phyloP scores from a whole-genome alignment of 2,797 vertebrate species.

The Miopithecus talapoin region DNA sequence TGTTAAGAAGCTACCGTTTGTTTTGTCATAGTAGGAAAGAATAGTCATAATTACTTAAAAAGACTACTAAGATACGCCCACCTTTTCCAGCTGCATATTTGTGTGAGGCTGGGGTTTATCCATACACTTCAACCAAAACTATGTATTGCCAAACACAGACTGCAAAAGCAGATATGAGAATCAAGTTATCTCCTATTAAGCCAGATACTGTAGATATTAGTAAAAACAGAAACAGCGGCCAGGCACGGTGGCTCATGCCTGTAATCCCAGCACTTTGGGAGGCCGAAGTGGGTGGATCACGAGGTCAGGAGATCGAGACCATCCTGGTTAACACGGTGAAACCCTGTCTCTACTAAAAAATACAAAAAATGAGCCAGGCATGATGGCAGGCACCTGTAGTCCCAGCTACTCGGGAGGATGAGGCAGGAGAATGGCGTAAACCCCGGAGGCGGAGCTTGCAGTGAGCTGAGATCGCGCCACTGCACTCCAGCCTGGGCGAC shows the following conservation, averaged over 20 bases:
- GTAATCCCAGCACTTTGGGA: no score
- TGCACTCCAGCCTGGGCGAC: no score
- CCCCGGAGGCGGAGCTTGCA: fast-evolving
- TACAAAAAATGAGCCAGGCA: no score
- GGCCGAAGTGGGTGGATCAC: no score
- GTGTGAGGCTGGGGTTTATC: background rate
- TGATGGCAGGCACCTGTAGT: no score
- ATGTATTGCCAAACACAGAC: background rate
- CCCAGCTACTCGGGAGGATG: no score
- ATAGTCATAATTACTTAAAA: background rate
- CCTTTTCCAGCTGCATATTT: background rate
- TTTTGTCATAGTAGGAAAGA: background rate
- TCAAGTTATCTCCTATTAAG: background rate
- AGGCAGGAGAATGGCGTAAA: no score
- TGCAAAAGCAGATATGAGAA: background rate
- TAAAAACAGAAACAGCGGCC: background rate
- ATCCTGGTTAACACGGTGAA: no score
- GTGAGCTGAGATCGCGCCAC: no score
- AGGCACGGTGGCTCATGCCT: no score
- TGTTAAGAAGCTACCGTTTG: background rate
- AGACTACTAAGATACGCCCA: background rate
- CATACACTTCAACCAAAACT: background rate
- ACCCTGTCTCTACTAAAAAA: no score
- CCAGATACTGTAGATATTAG: background rate
- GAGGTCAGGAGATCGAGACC: no score